Percentiles rank a stretch among this genome's conserved stretches.
These are phyloP conservation scores for Acholoe squamosa DNA, from an alignment of 2,888 invertebrate genomes.

Conservation along the genomic window DNA sequence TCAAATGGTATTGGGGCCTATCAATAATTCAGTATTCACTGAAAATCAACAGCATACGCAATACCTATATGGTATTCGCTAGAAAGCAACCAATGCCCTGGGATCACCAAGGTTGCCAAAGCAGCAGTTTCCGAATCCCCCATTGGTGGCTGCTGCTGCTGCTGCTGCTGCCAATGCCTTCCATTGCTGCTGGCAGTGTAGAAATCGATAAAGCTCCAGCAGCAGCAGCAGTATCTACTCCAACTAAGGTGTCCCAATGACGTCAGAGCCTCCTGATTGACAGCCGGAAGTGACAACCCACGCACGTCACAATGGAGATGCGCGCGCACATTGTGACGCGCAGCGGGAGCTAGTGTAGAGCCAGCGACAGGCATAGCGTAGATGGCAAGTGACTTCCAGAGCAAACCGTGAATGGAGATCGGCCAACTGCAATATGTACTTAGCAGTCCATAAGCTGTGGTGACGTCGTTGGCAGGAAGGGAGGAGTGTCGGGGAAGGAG, in stretches of 20 bases:
- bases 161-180: not conserved
- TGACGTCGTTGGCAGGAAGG: not conserved
- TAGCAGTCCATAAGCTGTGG: not conserved
- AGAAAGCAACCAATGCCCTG: too few relatives aligned
- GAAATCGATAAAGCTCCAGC: not conserved
- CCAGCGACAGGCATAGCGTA: too few relatives aligned
- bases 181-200: not conserved
- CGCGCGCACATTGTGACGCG: conserved; percentile 7
- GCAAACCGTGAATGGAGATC: not conserved
- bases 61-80: too few relatives aligned
- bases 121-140: conserved; percentile 15
- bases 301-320: conserved; percentile 15
- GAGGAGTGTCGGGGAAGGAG: not conserved
- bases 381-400: too few relatives aligned
- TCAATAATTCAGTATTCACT: too few relatives aligned
- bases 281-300: conserved; percentile 37
- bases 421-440: not conserved
- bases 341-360: not conserved
- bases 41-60: too few relatives aligned
- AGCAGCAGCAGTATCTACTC: not conserved
- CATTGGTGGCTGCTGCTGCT: not conserved
- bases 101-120: not conserved
- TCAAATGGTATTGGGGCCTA: too few relatives aligned
- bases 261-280: conserved; percentile 38
- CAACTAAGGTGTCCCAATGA: not conserved